Evolutionary conservation across 2,113 vertebrate species (phyloP).

Genomic region (Vombatus ursinus): DNA sequence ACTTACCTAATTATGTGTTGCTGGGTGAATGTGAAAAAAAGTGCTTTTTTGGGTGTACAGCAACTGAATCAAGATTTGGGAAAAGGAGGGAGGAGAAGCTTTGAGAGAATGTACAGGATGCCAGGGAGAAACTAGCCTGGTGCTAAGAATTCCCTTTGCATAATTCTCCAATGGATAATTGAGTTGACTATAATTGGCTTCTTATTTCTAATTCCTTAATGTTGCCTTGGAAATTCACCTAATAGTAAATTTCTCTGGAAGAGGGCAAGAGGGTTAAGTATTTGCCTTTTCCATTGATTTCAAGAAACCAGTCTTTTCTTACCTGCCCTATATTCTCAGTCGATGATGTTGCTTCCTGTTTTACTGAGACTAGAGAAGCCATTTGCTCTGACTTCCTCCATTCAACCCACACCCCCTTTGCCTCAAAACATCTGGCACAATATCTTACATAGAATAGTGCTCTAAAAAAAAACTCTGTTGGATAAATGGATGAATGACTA

Average conservation of each 20-base stretch:
- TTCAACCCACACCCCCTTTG: background rate
- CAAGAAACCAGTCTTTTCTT: background rate
- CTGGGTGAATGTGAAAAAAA: constrained; percentile 19
- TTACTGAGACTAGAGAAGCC: background rate
- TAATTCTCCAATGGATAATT: background rate
- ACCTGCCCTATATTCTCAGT: background rate
- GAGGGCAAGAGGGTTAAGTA: background rate
- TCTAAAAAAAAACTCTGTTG: background rate
- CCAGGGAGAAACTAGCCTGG: background rate
- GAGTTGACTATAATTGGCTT: background rate
- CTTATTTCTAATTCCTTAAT: background rate
- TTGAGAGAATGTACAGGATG: background rate
- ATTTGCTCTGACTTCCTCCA: background rate
- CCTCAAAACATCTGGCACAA: background rate
- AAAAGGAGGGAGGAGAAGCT: background rate
- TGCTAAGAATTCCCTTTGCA: background rate
- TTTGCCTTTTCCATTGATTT: background rate
- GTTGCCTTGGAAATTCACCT: background rate
- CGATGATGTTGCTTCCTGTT: background rate
- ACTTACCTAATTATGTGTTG: background rate
- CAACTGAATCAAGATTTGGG: background rate
- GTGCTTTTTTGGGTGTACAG: background rate
- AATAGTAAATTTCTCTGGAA: background rate
- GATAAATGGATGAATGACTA: background rate
- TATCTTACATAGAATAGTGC: background rate